Conservation (phyloP, 2,888 invertebrate genomes). For the Onchidella celtica region DNA sequence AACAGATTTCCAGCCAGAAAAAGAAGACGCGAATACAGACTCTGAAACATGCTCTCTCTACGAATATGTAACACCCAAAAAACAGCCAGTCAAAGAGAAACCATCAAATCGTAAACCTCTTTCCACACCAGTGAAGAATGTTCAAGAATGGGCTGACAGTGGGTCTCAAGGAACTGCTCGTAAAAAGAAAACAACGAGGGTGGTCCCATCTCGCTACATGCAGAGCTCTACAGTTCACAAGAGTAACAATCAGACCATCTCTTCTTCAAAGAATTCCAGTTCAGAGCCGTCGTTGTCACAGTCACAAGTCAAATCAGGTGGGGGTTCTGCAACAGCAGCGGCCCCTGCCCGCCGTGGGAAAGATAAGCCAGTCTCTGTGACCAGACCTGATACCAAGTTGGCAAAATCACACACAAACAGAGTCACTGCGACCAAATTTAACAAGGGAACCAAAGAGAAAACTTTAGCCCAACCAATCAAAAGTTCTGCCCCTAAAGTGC, state of each 20-base stretch:
- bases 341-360: neutral
- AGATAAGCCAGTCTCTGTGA: neutral
- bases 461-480: neutral
- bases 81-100: neutral
- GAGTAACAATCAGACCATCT: too few relatives aligned
- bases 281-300: neutral
- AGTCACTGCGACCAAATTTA: neutral
- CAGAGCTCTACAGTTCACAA: too few relatives aligned
- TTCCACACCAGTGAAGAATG: neutral
- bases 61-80: slow-evolving; percentile 55
- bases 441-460: neutral
- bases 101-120: neutral
- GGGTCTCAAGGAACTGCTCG: slow-evolving; percentile 43
- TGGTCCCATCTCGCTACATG: slow-evolving; percentile 68
- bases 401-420: neutral
- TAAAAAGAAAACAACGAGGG: slow-evolving; percentile 55
- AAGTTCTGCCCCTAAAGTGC: neutral
- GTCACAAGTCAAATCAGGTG: neutral
- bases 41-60: slow-evolving; percentile 63
- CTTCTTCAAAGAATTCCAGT: neutral
- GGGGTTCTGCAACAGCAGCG: neutral
- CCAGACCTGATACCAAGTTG: neutral
- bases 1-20: neutral
- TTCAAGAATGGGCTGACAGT: slow-evolving; percentile 1
- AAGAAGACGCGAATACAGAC: slow-evolving; percentile 45